Evolutionary conservation across 30 jellyfish, hydroid and myxozoan genomes (phyloP).

Genomic region (Hydractinia symbiolongicarpus): DNA sequence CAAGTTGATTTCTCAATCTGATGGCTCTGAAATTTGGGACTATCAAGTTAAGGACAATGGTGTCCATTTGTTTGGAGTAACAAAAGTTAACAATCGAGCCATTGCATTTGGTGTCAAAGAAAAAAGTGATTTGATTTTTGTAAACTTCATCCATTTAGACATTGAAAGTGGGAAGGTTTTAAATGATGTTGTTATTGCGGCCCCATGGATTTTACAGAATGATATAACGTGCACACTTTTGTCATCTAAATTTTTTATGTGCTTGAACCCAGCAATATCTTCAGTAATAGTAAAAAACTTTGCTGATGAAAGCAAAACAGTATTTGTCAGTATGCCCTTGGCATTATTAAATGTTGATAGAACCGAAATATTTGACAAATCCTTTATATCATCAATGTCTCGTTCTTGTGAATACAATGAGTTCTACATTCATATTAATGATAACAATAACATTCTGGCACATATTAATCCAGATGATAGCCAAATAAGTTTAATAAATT

Average conservation of each 20-base stretch:
- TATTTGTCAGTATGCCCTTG: background rate
- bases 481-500: background rate
- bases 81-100: background rate
- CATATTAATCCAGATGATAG: background rate
- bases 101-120: background rate
- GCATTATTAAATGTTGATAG: background rate
- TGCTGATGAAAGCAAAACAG: constrained; percentile 7
- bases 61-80: constrained; percentile 7
- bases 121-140: background rate
- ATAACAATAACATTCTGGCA: background rate
- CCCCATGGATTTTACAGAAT: constrained; percentile 22
- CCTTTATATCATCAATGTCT: background rate
- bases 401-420: background rate
- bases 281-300: background rate
- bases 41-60: background rate
- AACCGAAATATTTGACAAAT: background rate
- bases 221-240: constrained; percentile 11
- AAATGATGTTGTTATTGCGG: background rate
- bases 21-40: constrained; percentile 66
- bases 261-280: background rate
- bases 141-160: constrained; percentile 5
- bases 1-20: constrained; percentile 35
- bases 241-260: background rate
- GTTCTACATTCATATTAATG: background rate
- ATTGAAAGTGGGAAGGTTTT: constrained; percentile 19